A percentile compares a stretch with the other conserved stretches of the same genome.
Evolutionary conservation across 2,113 vertebrate genomes (phyloP).

Genomic region (Microcebus lehilahytsara): DNA sequence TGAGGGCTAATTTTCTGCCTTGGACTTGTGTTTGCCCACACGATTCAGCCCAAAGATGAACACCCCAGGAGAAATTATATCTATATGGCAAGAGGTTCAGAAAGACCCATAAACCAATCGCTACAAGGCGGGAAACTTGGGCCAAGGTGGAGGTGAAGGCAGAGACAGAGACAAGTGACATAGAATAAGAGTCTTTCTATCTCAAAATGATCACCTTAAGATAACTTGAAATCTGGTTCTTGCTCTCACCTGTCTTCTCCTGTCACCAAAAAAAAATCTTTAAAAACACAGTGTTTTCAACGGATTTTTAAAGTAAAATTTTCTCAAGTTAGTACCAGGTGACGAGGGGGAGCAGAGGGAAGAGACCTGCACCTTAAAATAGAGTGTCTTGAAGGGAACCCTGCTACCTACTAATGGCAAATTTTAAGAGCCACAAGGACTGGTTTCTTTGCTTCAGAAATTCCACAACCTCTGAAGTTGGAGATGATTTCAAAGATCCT

Average conservation of each 20-base stretch:
- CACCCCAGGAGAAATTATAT: rapidly evolving
- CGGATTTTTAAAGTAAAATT: neutral
- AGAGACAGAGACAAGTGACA: neutral
- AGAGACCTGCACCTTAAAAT: neutral
- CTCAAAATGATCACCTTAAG: neutral
- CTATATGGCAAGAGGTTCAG: rapidly evolving
- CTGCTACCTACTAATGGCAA: neutral
- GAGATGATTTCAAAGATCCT: neutral
- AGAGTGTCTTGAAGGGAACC: neutral
- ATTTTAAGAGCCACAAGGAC: neutral
- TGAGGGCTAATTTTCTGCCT: neutral
- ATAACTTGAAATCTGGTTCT: neutral
- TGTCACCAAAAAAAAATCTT: neutral
- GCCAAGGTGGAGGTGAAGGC: too few relatives aligned
- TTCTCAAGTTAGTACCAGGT: neutral
- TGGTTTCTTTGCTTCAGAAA: neutral
- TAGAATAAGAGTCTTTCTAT: neutral
- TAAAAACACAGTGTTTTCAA: neutral
- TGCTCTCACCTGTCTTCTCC: neutral
- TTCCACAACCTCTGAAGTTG: neutral
- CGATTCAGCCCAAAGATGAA: neutral
- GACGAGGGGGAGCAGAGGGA: neutral
- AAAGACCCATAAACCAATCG: neutral
- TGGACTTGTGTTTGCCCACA: neutral
- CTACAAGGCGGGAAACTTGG: neutral